Base-by-base conservation (phyloP, 2,113 vertebrate species). In the Psilopogon haemacephalus region DNA sequence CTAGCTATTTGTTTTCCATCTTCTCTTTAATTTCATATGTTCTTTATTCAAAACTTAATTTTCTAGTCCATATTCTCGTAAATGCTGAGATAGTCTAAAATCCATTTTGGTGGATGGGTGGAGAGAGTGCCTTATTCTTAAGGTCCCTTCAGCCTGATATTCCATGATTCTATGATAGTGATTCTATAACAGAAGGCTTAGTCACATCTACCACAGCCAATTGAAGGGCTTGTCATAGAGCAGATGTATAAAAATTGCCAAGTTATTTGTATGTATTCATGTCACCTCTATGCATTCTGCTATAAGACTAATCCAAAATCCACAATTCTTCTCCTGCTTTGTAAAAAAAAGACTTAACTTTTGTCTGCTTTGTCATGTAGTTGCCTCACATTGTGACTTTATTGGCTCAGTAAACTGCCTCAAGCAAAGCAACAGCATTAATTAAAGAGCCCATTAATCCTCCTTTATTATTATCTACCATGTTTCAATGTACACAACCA, bases 381-480 rank as follows among this genome's bases (percentile, higher is more conserved):
- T 81, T 89, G 10, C 69, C 44, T 75, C 40, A 60, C 33, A 30
- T 33, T 72, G 32, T 83, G 40, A 67, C 62, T 93, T 85, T 27
- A 5, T 90, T 93, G 70, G 33, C 35, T 65, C 32, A 38, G 55
- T 62, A 91, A 88, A 48, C 14, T 77, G 38, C 73, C 84, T 69
- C 59, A 82, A 65, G 37, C n/a, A 80, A 86, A 88, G 10, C 76
- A 86, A 40, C 79, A 68, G 28, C 54, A 50, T 60, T 93, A 91
- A 79, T 95, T 88, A 93, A 48, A 71, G 64, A 71, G 84, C 33
- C 28, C 27, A 63, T 94, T 93, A 62, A 33, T 91, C 58, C 86
- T 86, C 38, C n/a, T 78, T 77, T 84, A 44, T 2, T 62, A 1
- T 71, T 83, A 20, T 76, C 30, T 80, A 69, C 32, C 20, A 33